A percentile compares a stretch with the other conserved stretches of the same genome.
Evolutionary conservation across 2,888 invertebrate species (phyloP).

Genomic region (Diabrotica balteata): DNA sequence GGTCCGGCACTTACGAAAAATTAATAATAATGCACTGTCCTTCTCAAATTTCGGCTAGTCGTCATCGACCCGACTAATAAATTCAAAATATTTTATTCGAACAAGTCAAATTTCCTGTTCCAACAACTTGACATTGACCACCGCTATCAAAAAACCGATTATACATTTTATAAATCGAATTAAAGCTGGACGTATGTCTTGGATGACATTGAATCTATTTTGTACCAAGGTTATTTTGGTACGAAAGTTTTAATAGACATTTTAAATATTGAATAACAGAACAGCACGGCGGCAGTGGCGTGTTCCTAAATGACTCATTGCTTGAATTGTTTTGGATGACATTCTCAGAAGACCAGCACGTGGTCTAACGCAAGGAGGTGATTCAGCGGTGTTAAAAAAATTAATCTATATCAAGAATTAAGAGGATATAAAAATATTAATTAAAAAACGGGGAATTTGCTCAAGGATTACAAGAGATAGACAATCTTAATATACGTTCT

Average conservation of each 20-base stretch:
- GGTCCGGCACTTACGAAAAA: not conserved
- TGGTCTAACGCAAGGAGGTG: too few species aligned
- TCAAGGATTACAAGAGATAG: too few species aligned
- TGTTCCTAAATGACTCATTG: slow-evolving; percentile 3
- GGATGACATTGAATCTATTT: slow-evolving; percentile 42
- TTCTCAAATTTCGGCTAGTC: not conserved
- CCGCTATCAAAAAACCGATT: slow-evolving; percentile 30
- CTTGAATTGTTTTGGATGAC: slow-evolving; percentile 3
- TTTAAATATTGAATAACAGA: slow-evolving; percentile 37
- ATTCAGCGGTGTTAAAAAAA: too few species aligned
- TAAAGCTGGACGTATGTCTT: slow-evolving; percentile 30
- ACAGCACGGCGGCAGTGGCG: not conserved
- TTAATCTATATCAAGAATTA: too few species aligned
- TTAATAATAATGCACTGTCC: not conserved
- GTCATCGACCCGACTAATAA: not conserved
- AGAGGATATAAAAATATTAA: too few species aligned
- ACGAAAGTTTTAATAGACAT: slow-evolving; percentile 37
- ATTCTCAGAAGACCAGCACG: not conserved
- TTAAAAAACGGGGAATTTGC: too few species aligned
- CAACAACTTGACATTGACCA: slow-evolving; percentile 33
- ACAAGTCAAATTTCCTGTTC: slow-evolving; percentile 21
- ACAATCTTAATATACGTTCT: too few species aligned
- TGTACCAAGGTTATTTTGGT: slow-evolving; percentile 37
- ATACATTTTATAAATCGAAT: slow-evolving; percentile 33
- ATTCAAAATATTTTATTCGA: slow-evolving; percentile 2